A percentile compares a stretch with the other conserved stretches of the same genome.
These are phyloP conservation scores for Dione vanillae DNA, from an alignment of 2,888 invertebrate genomes.

Conservation along the genomic window DNA sequence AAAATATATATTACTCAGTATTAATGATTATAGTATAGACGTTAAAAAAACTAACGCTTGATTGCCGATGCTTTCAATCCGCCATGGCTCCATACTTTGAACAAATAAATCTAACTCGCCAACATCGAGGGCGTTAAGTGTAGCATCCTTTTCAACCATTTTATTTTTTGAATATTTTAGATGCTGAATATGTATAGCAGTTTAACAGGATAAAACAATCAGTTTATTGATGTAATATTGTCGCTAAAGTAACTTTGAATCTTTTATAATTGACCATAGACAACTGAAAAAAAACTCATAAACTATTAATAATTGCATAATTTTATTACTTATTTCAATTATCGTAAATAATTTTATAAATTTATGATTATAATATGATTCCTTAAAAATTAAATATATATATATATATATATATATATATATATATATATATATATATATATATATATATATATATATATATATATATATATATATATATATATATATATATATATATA, in stretches of 20 bases:
- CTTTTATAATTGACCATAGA: conserved; percentile 4
- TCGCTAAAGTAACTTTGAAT: conserved; percentile 57
- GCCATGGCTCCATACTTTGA: conserved; percentile 87
- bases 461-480: too few species aligned
- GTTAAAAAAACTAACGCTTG: conserved; percentile 62
- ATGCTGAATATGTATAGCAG: background rate
- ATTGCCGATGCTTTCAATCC: conserved; percentile 88
- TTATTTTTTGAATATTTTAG: conserved; percentile 19
- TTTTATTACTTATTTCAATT: background rate
- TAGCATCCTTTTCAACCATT: conserved; percentile 81
- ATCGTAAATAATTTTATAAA: too few species aligned
- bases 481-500: too few species aligned
- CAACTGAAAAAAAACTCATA: too few species aligned
- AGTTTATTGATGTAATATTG: conserved; percentile 32
- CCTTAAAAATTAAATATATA: too few species aligned
- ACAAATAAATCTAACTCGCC: conserved; percentile 91
- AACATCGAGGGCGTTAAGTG: conserved; percentile 83
- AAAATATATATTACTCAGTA: too few species aligned
- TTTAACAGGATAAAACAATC: background rate
- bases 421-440: too few species aligned
- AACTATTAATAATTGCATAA: background rate
- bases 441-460: too few species aligned
- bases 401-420: too few species aligned
- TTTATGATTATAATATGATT: too few species aligned
- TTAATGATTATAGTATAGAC: background rate